A percentile compares a stretch with the other conserved stretches of the same genome.
phyloP scores from a whole-genome alignment of 2,113 vertebrate genomes.

The Melozone crissalis region DNA sequence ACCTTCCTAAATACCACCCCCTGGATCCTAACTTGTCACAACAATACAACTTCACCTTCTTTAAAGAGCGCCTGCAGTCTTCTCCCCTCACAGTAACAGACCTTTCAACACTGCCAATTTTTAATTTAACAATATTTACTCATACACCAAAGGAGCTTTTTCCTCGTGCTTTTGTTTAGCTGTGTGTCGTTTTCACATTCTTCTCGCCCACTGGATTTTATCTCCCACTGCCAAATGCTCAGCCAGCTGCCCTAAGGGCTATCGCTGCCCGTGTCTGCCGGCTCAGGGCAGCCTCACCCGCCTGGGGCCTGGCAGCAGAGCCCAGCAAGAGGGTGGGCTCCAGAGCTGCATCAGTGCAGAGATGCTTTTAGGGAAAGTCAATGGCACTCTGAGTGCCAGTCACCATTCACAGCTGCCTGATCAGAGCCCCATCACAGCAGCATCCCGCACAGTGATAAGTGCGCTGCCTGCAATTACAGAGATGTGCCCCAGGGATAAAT shows the following conservation, averaged over 20 bases:
- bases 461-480: background rate
- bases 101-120: background rate
- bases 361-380: background rate
- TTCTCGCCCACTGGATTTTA: background rate
- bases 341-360: accelerated
- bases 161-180: background rate
- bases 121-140: background rate
- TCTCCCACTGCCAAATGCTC: background rate
- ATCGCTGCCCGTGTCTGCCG: accelerated
- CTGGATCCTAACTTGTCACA: background rate
- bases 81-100: background rate
- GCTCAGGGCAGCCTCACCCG: background rate
- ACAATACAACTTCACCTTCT: accelerated
- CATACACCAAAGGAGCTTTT: background rate
- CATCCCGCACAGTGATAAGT: background rate
- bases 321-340: background rate
- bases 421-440: background rate
- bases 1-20: background rate
- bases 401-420: background rate
- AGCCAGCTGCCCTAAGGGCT: background rate
- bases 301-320: background rate
- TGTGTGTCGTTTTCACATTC: background rate
- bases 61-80: background rate
- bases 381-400: background rate
- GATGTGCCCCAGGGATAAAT: background rate